Conservation (phyloP, 2,113 vertebrate genomes). For the Urocynchramus pylzowi region DNA sequence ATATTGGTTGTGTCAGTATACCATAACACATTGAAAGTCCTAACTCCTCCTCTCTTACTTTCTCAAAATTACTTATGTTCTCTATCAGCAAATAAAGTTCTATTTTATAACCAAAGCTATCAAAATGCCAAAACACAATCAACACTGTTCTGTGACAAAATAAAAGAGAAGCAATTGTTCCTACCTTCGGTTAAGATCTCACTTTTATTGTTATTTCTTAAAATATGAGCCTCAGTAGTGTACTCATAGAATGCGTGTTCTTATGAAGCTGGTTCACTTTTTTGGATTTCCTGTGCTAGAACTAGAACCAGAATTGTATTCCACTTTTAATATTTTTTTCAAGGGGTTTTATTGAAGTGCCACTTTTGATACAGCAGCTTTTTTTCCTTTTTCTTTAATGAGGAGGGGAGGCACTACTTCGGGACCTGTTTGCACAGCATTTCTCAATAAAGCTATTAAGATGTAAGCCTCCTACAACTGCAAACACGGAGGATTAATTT, state of each 20-base stretch:
- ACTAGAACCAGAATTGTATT: background rate
- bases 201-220: background rate
- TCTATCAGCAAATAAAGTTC: background rate
- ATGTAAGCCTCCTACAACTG: background rate
- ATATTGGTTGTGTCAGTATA: slow-evolving; percentile 12
- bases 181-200: background rate
- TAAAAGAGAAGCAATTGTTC: background rate
- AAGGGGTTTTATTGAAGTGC: background rate
- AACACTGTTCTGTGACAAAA: background rate
- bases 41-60: background rate
- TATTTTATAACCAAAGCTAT: background rate
- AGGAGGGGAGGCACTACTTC: background rate
- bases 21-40: background rate
- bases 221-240: background rate
- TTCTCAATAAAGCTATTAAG: background rate
- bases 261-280: background rate
- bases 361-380: background rate
- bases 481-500: background rate
- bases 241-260: background rate
- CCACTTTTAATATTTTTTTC: background rate
- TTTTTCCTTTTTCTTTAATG: background rate
- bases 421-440: background rate
- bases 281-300: background rate
- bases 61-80: background rate
- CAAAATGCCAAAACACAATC: background rate